Base-by-base conservation (phyloP, 2,888 invertebrate species). In the Saturnia japonica region DNA sequence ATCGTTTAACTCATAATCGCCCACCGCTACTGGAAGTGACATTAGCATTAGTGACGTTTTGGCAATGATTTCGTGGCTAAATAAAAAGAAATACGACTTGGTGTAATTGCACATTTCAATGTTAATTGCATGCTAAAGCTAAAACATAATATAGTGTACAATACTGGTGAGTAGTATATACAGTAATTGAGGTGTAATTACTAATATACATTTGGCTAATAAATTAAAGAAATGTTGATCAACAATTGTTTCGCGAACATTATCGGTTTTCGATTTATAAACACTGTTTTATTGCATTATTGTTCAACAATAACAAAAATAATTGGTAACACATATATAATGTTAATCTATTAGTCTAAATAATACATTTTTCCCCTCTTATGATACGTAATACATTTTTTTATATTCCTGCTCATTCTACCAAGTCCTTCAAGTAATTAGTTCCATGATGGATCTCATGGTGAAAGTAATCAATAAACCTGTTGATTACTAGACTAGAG, bases 1-100 rank as follows among this genome's bases (percentile, higher is more conserved):
- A n/a, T n/a, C n/a, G n/a, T n/a, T n/a, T n/a, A n/a, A n/a, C n/a
- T n/a, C n/a, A n/a, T n/a, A n/a, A n/a, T n/a, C n/a, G n/a, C n/a
- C n/a, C n/a, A n/a, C n/a, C n/a, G n/a, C n/a, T n/a, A n/a, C n/a
- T n/a, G n/a, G n/a, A n/a, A n/a, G n/a, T n/a, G n/a, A n/a, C n/a
- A n/a, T n/a, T n/a, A n/a, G n/a, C n/a, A n/a, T 28, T 28, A 75
- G 72, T 85, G 81, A 78, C 82, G 83, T 78, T 74, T 81, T 79
- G 77, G 82, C 80, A 75, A 83, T 82, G 85, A 81, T 77, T 87
- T 88, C 87, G 88, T 88, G 88, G 88, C 88, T 73, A 72, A 82
- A 78, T 74, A 79, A 79, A 80, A 82, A 69, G 73, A 75, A 72
- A 72, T 70, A 70, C 45, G 69, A 67, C 57, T 54, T 42, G 45